A percentile compares a stretch with the other conserved stretches of the same genome.
Conservation (phyloP, 2,888 invertebrate species). For the Gymnocheta viridis region DNA sequence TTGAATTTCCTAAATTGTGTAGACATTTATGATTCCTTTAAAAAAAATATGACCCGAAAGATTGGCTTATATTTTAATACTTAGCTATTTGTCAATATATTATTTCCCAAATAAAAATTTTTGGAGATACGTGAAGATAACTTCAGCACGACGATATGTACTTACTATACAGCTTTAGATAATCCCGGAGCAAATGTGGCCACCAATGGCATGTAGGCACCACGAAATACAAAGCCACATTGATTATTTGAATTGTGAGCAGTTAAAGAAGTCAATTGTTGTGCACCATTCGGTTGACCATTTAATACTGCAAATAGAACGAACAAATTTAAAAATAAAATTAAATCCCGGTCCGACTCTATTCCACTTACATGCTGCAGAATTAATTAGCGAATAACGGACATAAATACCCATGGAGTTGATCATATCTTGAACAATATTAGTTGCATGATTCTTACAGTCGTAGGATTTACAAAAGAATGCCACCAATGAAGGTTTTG, state of each 20-base stretch:
- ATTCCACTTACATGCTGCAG: slow-evolving; percentile 75
- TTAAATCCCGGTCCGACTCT: no score
- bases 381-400: slow-evolving; percentile 91
- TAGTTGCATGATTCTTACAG: slow-evolving; percentile 95
- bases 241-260: slow-evolving; percentile 83
- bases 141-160: slow-evolving; percentile 70
- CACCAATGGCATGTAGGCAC: slow-evolving; percentile 95
- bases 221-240: slow-evolving; percentile 93
- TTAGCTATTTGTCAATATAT: no score
- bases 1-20: no score
- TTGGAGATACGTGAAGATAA: no score
- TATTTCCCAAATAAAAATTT: no score
- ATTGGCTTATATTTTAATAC: no score
- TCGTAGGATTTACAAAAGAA: slow-evolving; percentile 98
- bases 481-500: slow-evolving; percentile 91
- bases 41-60: no score
- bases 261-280: slow-evolving; percentile 73
- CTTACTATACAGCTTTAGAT: slow-evolving; percentile 95
- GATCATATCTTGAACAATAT: slow-evolving; percentile 97
- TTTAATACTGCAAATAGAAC: slow-evolving; percentile 73
- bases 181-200: slow-evolving; percentile 92
- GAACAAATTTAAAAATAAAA: neutral
- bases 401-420: slow-evolving; percentile 96
- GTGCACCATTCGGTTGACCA: slow-evolving; percentile 75
- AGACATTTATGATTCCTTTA: no score